Conservation (phyloP, 2,113 vertebrate species). For the Pelvicachromis taeniatus region DNA sequence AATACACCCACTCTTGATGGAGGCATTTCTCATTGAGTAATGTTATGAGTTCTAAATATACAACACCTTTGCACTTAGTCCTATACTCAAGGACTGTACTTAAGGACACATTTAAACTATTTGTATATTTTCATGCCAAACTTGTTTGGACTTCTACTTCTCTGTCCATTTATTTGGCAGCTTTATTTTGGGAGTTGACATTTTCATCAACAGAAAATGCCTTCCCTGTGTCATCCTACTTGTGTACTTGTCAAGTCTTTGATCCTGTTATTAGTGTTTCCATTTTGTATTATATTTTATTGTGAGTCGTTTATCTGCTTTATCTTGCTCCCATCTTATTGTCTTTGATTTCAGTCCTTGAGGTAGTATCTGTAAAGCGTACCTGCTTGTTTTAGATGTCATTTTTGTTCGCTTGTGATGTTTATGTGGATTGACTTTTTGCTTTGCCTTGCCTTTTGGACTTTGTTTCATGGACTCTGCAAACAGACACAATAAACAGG, state of each 20-base stretch:
- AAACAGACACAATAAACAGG: background rate
- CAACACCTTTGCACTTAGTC: background rate
- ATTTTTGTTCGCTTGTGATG: background rate
- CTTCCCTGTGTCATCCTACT: background rate
- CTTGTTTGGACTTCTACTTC: background rate
- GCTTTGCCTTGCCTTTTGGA: background rate
- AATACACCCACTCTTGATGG: background rate
- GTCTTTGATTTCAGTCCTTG: background rate
- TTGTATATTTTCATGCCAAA: background rate
- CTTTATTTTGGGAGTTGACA: background rate
- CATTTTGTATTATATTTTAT: background rate
- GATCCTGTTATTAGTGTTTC: background rate
- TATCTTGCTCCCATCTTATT: background rate
- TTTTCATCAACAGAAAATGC: background rate
- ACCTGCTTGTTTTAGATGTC: background rate
- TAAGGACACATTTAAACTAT: background rate
- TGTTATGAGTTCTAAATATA: background rate
- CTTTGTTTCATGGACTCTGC: background rate
- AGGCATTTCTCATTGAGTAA: background rate
- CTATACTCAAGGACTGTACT: background rate
- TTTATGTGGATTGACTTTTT: background rate
- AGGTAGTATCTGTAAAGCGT: background rate
- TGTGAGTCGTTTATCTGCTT: background rate
- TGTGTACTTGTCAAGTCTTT: background rate
- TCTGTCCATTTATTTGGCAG: background rate